Conservation (phyloP, 2,113 vertebrate species). For the Choloepus hoffmanni region DNA sequence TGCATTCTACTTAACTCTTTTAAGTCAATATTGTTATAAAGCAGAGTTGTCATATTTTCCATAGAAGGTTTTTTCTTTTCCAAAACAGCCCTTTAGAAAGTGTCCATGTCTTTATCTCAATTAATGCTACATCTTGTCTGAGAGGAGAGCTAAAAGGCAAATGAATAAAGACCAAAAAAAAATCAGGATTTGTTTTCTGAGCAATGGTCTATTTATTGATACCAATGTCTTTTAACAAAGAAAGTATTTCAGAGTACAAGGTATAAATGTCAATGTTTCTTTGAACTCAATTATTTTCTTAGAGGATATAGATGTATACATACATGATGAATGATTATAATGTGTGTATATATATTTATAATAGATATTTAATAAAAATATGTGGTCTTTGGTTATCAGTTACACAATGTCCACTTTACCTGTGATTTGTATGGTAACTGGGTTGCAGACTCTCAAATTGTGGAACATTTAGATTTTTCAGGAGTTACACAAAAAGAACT, state of each 20-base stretch:
- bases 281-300: conserved; percentile 54
- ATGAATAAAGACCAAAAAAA: not conserved
- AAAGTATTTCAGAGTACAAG: conserved; percentile 50
- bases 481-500: not conserved
- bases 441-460: not conserved
- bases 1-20: not conserved
- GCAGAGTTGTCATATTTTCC: not conserved
- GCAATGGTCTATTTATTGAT: conserved; percentile 59
- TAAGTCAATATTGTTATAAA: conserved; percentile 13
- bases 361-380: conserved; percentile 34
- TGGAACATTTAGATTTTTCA: not conserved
- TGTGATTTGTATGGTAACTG: not conserved
- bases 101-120: not conserved
- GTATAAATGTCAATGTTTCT: conserved; percentile 35
- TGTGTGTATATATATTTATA: not conserved
- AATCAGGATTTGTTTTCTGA: conserved; percentile 51
- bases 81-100: not conserved
- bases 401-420: not conserved
- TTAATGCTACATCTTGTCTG: not conserved
- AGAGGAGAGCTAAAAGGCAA: conserved; percentile 20
- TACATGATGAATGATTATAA: not conserved
- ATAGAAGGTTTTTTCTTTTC: not conserved
- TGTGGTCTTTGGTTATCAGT: not conserved
- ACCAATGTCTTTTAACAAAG: conserved; percentile 40
- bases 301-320: not conserved